Evolutionary conservation across 2,797 vertebrate species (phyloP), one percentile per base, ranked within the genome.

Genomic region (Pseudomugil tenellus): DNA sequence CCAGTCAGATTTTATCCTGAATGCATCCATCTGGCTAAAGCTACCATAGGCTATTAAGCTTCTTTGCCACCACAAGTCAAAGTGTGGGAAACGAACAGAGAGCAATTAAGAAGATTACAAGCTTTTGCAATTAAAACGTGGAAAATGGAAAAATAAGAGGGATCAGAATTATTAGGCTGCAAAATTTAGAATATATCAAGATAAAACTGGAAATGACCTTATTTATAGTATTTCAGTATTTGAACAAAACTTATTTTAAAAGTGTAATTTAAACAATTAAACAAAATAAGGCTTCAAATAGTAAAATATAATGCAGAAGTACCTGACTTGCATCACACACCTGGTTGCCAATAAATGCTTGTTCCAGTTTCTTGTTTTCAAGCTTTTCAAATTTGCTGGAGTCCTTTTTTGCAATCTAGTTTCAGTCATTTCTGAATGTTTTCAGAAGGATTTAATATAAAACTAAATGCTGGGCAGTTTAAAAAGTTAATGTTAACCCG

Each of bases 11-110:
- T 69, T 66, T 14, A 21, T 66, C 55, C 39, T 69, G 37, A 28
- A 62, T 25, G 61, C 74, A 74, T 87, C 87, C 90, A 87, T 87
- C 87, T 89, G 87, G 76, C 77, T 29, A 34, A 32, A 35, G 74
- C 75, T 72, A 86, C 84, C 52, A 72, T 78, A 84, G 77, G 79
- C 72, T 57, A 80, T 77, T 91, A 92, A 89, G 87, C 89, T 81
- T 67, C 84, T 91, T 90, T 90, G 64, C 57, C 57, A 63, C 35
- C 35, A 68, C 17, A 35, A 60, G 84, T 74, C 0, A 12, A 87
- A 57, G 81, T 83, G 81, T 84, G 19, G 70, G 70, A 84, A 81
- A 81, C 46, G 84, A 86, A 87, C 80, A 90, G 90, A 89, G 84
- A 76, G 75, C 80, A 61, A 75, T 70, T 74, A 2, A 2, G 70